Percentiles rank a stretch among this genome's conserved stretches.
phyloP scores from a whole-genome alignment of 2,113 vertebrate genomes.

The Okapia johnstoni region DNA sequence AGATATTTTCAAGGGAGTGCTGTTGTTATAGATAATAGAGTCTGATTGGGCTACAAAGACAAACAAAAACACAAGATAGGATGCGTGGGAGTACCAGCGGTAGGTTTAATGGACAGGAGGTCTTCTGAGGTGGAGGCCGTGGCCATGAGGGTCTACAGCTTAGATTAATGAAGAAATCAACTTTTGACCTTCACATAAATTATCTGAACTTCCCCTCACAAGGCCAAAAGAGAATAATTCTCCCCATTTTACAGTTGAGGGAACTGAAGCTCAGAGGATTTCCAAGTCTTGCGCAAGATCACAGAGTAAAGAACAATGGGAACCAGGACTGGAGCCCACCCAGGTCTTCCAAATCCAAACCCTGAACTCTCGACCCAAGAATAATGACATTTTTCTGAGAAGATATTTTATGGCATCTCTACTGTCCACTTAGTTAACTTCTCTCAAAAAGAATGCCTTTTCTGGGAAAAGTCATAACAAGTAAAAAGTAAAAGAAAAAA shows the following conservation, averaged over 20 bases:
- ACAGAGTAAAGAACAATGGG: not conserved
- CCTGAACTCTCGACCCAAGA: constrained; percentile 52
- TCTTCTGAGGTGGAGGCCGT: not conserved
- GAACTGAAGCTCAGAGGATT: not conserved
- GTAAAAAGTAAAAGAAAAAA: not conserved
- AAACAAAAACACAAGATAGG: not conserved
- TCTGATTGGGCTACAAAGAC: not conserved
- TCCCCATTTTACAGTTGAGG: not conserved
- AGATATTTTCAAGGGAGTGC: not conserved
- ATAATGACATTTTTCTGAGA: constrained; percentile 40
- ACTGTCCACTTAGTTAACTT: not conserved
- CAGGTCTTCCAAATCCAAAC: constrained; percentile 8
- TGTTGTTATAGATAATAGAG: not conserved
- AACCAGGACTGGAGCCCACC: not conserved
- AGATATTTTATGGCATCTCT: constrained; percentile 60
- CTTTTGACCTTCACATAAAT: not conserved
- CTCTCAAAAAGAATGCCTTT: constrained; percentile 33
- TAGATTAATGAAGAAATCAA: not conserved
- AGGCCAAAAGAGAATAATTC: not conserved
- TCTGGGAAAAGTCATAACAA: constrained; percentile 23
- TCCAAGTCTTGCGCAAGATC: not conserved
- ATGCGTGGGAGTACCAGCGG: not conserved
- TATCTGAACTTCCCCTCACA: not conserved
- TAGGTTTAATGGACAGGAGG: not conserved
- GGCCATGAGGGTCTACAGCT: not conserved